Conservation (phyloP, 2,888 invertebrate genomes). For the Caenorhabditis imperialis region DNA sequence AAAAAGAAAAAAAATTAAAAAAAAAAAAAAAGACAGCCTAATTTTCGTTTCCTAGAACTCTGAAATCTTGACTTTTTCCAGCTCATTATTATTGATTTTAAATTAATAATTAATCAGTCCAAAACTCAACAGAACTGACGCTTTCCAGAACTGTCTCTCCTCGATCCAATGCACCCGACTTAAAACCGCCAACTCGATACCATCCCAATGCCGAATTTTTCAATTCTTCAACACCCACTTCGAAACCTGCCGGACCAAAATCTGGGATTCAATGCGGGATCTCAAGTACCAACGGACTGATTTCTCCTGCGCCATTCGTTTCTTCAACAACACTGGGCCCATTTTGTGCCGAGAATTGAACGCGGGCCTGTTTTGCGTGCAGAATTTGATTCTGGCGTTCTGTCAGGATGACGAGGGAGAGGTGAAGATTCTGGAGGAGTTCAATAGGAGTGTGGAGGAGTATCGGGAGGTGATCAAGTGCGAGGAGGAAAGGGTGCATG, state of each 20-base stretch:
- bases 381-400: not conserved
- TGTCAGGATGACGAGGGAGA: not conserved
- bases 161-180: constrained; percentile 9
- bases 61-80: not conserved
- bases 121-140: not conserved
- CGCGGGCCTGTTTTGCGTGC: not conserved
- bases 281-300: not conserved
- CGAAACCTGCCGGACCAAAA: not conserved
- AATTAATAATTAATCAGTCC: not conserved
- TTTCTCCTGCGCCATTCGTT: not conserved
- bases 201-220: not conserved
- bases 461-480: constrained; percentile 3
- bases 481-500: not conserved
- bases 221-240: constrained; percentile 3
- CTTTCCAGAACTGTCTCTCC: constrained; percentile 2
- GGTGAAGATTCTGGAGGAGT: too few species aligned
- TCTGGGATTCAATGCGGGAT: not conserved
- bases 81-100: not conserved
- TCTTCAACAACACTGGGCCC: constrained; percentile 2
- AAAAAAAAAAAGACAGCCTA: too few species aligned
- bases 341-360: not conserved
- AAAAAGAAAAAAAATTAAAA: too few species aligned
- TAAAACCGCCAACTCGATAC: not conserved
- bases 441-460: not conserved
- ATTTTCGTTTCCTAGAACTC: too few species aligned